Evolutionary conservation across 2,797 vertebrate genomes (phyloP), one percentile per base, ranked within the genome.

Genomic region (Petrocephalus schoutedeni): DNA sequence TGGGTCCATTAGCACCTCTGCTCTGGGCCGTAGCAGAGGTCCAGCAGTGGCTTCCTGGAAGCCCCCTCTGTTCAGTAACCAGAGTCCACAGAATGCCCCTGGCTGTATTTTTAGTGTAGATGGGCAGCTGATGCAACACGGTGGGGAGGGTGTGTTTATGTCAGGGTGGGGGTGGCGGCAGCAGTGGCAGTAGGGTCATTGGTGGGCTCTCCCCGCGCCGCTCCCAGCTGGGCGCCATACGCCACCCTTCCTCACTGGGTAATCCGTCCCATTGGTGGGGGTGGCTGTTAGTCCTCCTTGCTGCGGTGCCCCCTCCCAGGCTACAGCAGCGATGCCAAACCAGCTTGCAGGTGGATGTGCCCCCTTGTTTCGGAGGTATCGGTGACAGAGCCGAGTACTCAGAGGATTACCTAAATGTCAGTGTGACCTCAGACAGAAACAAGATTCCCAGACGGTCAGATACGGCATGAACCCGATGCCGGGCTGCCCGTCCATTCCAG

Each of bases 21-120:
- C n/a, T 83, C 45, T 53, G 19, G 80, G 80, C 19, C 0, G 80
- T 83, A 53, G n/a, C 53, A 36, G 84, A 54, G 84, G 84, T 86
- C 84, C 84, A 57, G 84, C 53, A 36, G 56, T 57, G 54, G 56
- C 32, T 86, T 86, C 56, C 56, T 86, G 84, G 84, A 86, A 86
- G 32, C 84, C 32, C 51, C 28, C 84, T 86, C 84, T 86, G 28
- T 36, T 86, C 84, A 58, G 84, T 86, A 86, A 86, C 56, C 32
- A 10, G 84, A 86, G 53, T 36, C 32, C 56, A 14, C 14, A 57
- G 53, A 86, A 86, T 86, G 28, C 28, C 56, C 56, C 49, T 56
- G 21, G 19, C 21, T 58, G 16, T 86, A 86, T 86, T 86, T 86
- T 86, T 86, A 86, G 84, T 54, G 53, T 16, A 86, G 84, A 86